phyloP scores from a whole-genome alignment of 37 sponge, comb jelly and placozoan species.

The Ephydatia muelleri region DNA sequence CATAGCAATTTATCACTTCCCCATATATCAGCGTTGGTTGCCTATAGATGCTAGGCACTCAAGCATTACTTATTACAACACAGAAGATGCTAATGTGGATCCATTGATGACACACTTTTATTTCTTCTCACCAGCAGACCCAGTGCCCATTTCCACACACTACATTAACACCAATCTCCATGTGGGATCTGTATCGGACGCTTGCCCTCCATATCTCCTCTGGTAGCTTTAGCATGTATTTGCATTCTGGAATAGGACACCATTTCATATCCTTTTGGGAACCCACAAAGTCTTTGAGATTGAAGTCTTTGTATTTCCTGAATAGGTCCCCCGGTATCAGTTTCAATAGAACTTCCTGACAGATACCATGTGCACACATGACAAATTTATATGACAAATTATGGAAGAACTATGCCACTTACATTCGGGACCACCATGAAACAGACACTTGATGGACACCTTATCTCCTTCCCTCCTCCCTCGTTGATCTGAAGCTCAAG shows the following conservation, averaged over 20 bases:
- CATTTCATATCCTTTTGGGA: conserved; percentile 71
- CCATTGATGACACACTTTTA: too few species aligned
- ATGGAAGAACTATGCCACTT: too few species aligned
- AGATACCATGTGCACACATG: not conserved
- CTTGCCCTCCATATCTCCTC: too few species aligned
- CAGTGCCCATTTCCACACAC: conserved; percentile 81
- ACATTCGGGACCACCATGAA: conserved; percentile 82
- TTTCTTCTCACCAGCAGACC: too few species aligned
- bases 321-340: conserved; percentile 63
- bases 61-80: too few species aligned
- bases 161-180: conserved; percentile 49
- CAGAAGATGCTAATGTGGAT: too few species aligned
- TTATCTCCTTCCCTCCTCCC: conserved; percentile 71
- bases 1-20: too few species aligned
- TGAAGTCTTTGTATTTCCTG: conserved; percentile 67
- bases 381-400: too few species aligned
- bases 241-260: conserved; percentile 85
- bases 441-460: conserved; percentile 82
- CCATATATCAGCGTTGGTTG: too few species aligned
- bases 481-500: conserved; percentile 57
- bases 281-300: conserved; percentile 84
- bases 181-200: not conserved
- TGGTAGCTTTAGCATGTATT: conserved; percentile 21
- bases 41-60: too few species aligned
- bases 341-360: conserved; percentile 64